Base-by-base conservation (phyloP, 2,797 vertebrate species). In the Sphenodon punctatus region DNA sequence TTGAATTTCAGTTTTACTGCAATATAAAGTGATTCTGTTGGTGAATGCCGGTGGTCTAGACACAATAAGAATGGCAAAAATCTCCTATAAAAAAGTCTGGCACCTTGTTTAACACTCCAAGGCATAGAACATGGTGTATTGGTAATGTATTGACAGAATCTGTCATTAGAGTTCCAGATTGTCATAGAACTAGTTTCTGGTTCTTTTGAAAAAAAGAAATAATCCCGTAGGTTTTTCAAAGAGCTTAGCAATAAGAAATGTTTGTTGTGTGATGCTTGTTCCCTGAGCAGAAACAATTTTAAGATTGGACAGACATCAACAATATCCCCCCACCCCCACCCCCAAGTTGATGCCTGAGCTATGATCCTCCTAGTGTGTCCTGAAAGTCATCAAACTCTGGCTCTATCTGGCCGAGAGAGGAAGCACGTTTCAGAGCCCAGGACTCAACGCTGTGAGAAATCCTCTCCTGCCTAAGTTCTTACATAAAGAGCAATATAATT, bases 381-480 rank as follows among this genome's bases (percentile, higher is more conserved):
- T 75, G 67, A 87, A 88, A 87, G 89, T 92, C 92, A 82, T 70
- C 82, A 88, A 89, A 79, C 80, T 58, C 20, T 30, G 27, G n/a
- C 27, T 53, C 51, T 53, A 10, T 58, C 67, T 1, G 55, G 75
- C 19, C 65, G 38, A 41, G 80, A 77, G 92, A 93, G 89, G 90
- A 88, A 91, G 55, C 86, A 25, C 14, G n/a, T 83, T 75, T 80
- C 84, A 46, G 70, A 92, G 88, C 90, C 90, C 91, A 89, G 90
- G 90, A 73, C 88, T 70, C 6, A 65, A 8, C 65, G 72, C 86
- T 81, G 92, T 86, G 90, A 91, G 32, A 63, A 79, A 72, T 59
- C 42, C 84, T 80, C 88, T 92, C 88, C 88, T 91, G 86, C 89
- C 83, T 25, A 67, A 83, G 84, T 12, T 89, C 93, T 91, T 91